A percentile compares a stretch with the other conserved stretches of the same genome.
These are phyloP conservation scores for Festucalex cinctus DNA, from an alignment of 2,113 vertebrate species.

Conservation along the genomic window DNA sequence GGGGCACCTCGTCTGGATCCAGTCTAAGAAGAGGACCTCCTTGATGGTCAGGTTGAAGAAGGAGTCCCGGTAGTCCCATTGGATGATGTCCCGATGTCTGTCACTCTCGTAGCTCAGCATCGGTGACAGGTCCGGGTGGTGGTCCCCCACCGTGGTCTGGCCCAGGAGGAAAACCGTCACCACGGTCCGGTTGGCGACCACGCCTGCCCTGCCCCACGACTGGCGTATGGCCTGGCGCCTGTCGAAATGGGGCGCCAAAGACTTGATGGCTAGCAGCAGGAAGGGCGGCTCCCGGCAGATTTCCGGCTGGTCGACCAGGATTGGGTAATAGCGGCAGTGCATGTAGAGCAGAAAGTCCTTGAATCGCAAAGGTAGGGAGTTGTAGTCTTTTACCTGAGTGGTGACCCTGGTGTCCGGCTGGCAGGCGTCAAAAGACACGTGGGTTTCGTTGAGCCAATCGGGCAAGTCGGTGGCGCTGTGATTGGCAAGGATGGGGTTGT, in stretches of 20 bases:
- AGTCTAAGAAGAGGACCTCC: constrained; percentile 80
- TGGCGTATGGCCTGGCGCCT: constrained; percentile 82
- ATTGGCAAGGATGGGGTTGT: constrained; percentile 49
- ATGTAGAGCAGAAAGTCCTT: constrained; percentile 79
- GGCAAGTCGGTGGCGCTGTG: constrained; percentile 14
- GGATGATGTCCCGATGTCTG: constrained; percentile 74
- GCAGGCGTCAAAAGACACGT: constrained; percentile 43
- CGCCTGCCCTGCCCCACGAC: constrained; percentile 77
- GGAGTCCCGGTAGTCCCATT: constrained; percentile 84
- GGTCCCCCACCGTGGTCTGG: constrained; percentile 50
- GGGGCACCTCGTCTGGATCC: constrained; percentile 73
- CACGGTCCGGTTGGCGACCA: constrained; percentile 57
- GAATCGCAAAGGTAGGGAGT: constrained; percentile 70
- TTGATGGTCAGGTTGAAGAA: constrained; percentile 85
- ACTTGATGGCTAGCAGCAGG: constrained; percentile 84
- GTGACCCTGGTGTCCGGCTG: constrained; percentile 48
- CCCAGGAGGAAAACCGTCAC: constrained; percentile 82
- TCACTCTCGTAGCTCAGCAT: constrained; percentile 75
- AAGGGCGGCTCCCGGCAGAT: constrained; percentile 72
- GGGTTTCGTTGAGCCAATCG: constrained; percentile 52
- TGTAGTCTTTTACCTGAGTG: constrained; percentile 73
- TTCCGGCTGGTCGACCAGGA: constrained; percentile 66
- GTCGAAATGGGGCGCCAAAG: constrained; percentile 76
- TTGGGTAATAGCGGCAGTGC: constrained; percentile 74
- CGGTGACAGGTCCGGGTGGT: constrained; percentile 71